These are phyloP conservation scores for Adelges cooleyi DNA, from an alignment of 1,140 invertebrate species.

Conservation along the genomic window DNA sequence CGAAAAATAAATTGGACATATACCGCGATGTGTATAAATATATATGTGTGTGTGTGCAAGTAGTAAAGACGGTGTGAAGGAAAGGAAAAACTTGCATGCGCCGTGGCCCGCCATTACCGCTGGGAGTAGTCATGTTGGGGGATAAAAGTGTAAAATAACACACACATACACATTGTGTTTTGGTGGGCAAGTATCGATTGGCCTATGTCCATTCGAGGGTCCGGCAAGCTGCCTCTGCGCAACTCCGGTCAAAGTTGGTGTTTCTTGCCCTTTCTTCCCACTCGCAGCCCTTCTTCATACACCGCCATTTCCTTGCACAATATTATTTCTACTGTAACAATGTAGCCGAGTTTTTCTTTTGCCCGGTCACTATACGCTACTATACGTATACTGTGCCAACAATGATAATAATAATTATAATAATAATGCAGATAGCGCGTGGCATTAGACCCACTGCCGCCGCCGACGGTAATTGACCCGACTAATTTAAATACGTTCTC, in stretches of 20 bases:
- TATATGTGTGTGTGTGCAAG: too few relatives aligned
- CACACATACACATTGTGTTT: not conserved
- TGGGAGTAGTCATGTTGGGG: not conserved
- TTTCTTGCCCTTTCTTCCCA: not conserved
- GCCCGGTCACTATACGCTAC: too few relatives aligned
- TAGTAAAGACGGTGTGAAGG: too few relatives aligned
- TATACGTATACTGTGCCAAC: too few relatives aligned
- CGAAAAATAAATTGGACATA: not conserved
- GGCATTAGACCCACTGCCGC: too few relatives aligned
- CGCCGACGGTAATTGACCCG: too few relatives aligned
- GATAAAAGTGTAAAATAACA: conserved; percentile 6
- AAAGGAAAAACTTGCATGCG: too few relatives aligned
- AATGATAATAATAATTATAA: too few relatives aligned
- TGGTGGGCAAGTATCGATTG: conserved; percentile 20
- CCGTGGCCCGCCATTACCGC: not conserved
- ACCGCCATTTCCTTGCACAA: not conserved
- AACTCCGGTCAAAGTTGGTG: conserved; percentile 15
- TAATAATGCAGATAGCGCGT: too few relatives aligned
- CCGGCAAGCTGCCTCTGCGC: conserved; percentile 16
- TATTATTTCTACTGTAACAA: too few relatives aligned
- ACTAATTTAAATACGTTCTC: too few relatives aligned
- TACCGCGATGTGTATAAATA: not conserved
- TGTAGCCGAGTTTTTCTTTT: not conserved
- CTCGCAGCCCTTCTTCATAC: not conserved
- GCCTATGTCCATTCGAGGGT: conserved; percentile 23